Evolutionary conservation across 2,797 vertebrate genomes (phyloP).

Genomic region (Gymnodraco acuticeps): DNA sequence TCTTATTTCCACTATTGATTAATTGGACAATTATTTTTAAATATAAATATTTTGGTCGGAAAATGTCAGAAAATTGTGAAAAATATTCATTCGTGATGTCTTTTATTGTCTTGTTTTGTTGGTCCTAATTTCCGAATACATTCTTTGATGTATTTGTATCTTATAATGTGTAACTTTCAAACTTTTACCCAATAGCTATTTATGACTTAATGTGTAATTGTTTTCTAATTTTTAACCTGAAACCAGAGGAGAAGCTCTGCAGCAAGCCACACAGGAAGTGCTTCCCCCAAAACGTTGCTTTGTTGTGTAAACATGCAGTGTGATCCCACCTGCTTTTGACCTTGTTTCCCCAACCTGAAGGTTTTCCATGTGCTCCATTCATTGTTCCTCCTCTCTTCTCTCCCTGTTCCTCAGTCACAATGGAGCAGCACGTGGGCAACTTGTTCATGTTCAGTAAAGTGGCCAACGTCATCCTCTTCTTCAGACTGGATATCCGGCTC

Average conservation of each 20-base stretch:
- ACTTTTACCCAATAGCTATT: constrained; percentile 22
- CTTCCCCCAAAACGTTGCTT: constrained; percentile 25
- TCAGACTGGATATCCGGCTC: constrained; percentile 94
- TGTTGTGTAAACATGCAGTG: constrained; percentile 70
- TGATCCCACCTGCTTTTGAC: constrained; percentile 45
- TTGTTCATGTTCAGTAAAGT: constrained; percentile 98
- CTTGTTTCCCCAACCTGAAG: constrained; percentile 43
- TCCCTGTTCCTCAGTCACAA: constrained; percentile 83
- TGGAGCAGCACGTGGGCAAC: constrained; percentile 96
- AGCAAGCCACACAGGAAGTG: constrained; percentile 14
- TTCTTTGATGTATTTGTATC: background rate
- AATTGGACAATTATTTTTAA: too few relatives aligned
- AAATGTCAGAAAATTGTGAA: too few relatives aligned
- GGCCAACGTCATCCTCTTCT: constrained; percentile 94
- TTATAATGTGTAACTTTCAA: constrained; percentile 23
- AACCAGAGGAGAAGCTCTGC: background rate
- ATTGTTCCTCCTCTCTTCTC: constrained; percentile 18
- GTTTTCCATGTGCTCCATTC: background rate
- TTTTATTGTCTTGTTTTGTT: too few relatives aligned
- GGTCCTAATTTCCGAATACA: too few relatives aligned
- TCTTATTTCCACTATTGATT: too few relatives aligned
- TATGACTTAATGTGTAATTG: constrained; percentile 26
- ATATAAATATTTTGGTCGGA: too few relatives aligned
- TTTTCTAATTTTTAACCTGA: background rate
- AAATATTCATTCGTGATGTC: too few relatives aligned